These are phyloP conservation scores for Delichon dasypus DNA, from an alignment of 2,797 vertebrate species.

Conservation along the genomic window DNA sequence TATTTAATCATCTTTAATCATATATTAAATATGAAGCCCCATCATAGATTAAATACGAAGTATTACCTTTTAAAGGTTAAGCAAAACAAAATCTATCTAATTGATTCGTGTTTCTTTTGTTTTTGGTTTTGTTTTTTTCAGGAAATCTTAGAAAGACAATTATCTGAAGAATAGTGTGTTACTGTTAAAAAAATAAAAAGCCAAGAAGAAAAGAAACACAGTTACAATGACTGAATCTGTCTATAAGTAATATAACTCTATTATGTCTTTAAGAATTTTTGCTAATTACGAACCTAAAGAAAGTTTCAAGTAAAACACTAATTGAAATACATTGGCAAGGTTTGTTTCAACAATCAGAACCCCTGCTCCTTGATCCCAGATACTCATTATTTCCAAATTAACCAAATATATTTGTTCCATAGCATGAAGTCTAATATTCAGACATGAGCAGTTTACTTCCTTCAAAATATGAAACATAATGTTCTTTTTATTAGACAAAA, in stretches of 20 bases:
- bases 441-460: background rate
- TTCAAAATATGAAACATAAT: background rate
- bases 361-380: rapidly evolving
- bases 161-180: background rate
- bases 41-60: background rate
- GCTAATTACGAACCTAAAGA: background rate
- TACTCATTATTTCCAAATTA: background rate
- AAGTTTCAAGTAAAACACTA: background rate
- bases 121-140: background rate
- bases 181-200: background rate
- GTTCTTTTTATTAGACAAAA: background rate
- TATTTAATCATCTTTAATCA: background rate
- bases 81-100: background rate
- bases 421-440: background rate
- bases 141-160: background rate
- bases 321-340: background rate
- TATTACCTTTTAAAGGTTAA: background rate
- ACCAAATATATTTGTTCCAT: background rate
- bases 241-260: background rate
- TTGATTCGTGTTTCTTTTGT: background rate
- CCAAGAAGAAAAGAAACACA: background rate
- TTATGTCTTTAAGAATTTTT: background rate
- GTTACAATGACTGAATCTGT: background rate
- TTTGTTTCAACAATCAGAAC: background rate
- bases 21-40: background rate